Evolutionary conservation across 2,888 invertebrate genomes (phyloP), one percentile per base, ranked within the genome.

Genomic region (Cantharis rustica): DNA sequence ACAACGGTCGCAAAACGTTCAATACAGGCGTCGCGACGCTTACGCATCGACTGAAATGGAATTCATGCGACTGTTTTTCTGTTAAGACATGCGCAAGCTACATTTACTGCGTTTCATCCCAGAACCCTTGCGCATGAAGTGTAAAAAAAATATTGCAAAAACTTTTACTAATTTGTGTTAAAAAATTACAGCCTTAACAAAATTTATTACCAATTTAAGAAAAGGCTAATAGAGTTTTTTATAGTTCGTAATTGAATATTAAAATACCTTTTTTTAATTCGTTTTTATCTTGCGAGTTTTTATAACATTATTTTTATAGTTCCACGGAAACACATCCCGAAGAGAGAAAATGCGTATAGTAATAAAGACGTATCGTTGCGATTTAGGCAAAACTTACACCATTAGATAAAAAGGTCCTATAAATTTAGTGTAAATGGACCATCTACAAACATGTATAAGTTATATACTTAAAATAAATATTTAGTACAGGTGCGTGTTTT

Each of bases 11-110:
- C 23, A 69, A 62, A 26, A 16, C 69, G 79, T 73, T 78, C 76
- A 76, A 76, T 76, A 77, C 73, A 73, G 75, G 83, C 84, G 84
- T 84, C 85, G 84, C 85, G 83, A 80, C 84, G 84, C 78, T 78
- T 72, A 72, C 76, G 76, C 82, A 81, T 82, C 81, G 82, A 84
- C 84, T 83, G 83, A 81, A 80, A 77, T 75, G 31, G 73, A 75
- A 77, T 73, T 72, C 77, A 69, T 75, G 79, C 69, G 61, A 71
- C 23, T 69, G 72, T 72, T 72, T 72, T 64, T 26, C 66, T 47
- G 26, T 27, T 61, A 62, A 62, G 71, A 71, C 74, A 69, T 77
- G 77, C 77, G 77, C 77, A 27, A 9, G 23, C 23, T 16, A n/a
- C 20, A 10, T 20, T 20, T 66, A 16, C 23, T 20, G 64, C n/a